Conservation (phyloP, 2,797 vertebrate species). For the Huso huso region DNA sequence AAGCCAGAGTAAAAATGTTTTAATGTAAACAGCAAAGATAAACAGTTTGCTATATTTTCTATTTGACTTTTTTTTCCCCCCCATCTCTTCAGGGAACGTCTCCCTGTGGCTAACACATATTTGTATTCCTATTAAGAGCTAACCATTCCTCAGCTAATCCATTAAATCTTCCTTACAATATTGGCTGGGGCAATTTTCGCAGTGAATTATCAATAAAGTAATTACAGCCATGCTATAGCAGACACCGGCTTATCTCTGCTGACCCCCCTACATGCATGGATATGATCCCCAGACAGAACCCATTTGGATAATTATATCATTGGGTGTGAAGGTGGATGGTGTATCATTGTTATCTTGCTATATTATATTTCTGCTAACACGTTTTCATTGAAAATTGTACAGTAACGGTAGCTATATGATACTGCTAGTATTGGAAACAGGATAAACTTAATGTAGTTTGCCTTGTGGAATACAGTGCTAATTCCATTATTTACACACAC, state of each 20-base stretch:
- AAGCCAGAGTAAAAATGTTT: constrained; percentile 59
- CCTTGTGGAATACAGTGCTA: constrained; percentile 46
- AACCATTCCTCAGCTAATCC: constrained; percentile 45
- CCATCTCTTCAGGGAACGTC: constrained; percentile 63
- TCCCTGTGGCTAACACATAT: constrained; percentile 60
- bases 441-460: constrained; percentile 29
- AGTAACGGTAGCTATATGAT: constrained; percentile 58
- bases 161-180: constrained; percentile 60
- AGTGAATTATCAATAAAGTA: constrained; percentile 76
- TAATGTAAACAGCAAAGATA: constrained; percentile 51
- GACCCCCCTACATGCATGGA: constrained; percentile 55
- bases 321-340: constrained; percentile 55
- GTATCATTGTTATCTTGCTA: constrained; percentile 54
- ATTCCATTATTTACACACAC: constrained; percentile 44
- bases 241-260: constrained; percentile 62
- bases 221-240: constrained; percentile 67
- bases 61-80: constrained; percentile 27
- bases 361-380: constrained; percentile 58
- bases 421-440: constrained; percentile 47
- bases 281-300: constrained; percentile 60
- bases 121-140: constrained; percentile 46
- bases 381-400: constrained; percentile 60
- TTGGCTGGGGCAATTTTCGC: constrained; percentile 60
- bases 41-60: constrained; percentile 21
- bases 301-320: constrained; percentile 67